phyloP scores from a whole-genome alignment of 2,888 invertebrate genomes.

The Melanostoma mellinum region DNA sequence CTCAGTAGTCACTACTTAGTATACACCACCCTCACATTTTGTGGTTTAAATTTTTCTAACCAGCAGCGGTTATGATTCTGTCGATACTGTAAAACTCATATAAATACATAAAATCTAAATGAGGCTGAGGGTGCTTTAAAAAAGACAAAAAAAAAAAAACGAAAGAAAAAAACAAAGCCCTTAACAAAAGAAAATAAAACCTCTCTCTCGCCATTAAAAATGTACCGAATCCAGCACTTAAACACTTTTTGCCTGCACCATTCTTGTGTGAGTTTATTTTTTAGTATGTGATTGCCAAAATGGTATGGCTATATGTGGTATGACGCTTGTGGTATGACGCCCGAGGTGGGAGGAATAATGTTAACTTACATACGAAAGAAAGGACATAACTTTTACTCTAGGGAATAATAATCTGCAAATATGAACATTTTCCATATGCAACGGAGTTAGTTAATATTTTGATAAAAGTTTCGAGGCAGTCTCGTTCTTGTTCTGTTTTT shows the following conservation, averaged over 20 bases:
- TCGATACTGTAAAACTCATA: no score
- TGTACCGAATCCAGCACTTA: constrained; percentile 52
- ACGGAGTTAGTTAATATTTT: constrained; percentile 66
- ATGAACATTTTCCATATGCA: constrained; percentile 63
- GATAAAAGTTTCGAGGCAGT: constrained; percentile 51
- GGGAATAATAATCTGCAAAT: constrained; percentile 67
- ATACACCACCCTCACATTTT: no score
- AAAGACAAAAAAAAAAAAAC: constrained; percentile 4
- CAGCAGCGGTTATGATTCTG: no score
- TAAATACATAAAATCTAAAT: background rate
- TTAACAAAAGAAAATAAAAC: constrained; percentile 22
- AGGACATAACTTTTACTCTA: constrained; percentile 58
- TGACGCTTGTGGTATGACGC: constrained; percentile 34
- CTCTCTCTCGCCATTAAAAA: constrained; percentile 42
- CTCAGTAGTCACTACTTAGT: no score
- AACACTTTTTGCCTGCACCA: constrained; percentile 26
- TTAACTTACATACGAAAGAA: constrained; percentile 41
- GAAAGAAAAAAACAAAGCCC: constrained; percentile 21
- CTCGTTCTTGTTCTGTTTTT: constrained; percentile 8
- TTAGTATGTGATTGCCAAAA: constrained; percentile 46
- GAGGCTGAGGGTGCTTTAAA: background rate
- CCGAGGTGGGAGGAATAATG: constrained; percentile 20
- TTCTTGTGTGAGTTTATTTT: constrained; percentile 18
- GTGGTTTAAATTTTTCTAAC: no score
- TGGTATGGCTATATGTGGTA: constrained; percentile 35